Evolutionary conservation across 2,888 invertebrate species (phyloP), one percentile per base, ranked within the genome.

Genomic region (Acrocera orbiculus): DNA sequence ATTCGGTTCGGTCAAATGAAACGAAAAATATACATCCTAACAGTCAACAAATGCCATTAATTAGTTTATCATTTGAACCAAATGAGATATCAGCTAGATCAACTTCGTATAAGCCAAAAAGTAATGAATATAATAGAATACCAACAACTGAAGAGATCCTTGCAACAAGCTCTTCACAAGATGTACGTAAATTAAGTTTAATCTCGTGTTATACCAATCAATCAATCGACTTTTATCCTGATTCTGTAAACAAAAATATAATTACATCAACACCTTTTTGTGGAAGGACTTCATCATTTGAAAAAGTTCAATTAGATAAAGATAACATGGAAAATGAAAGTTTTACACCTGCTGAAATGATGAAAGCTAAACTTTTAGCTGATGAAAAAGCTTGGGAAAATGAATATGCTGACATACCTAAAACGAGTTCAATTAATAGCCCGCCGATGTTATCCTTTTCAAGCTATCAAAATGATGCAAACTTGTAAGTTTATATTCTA

Each of bases 301-400:
- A 8, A 22, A 10, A 10, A 10, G 3, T 4, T 10, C 38, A 23
- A 4, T 33, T 33, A 8, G 34, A 45, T 37, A 40, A 39, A 10
- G 41, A 39, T 27, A 26, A 9, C 2, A 19, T 30, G 10, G n/a
- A 14, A 6, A 14, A 20, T 5, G 50, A 49, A 32, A 43, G 43
- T 31, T 58, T 58, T 30, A 47, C 46, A 2, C 54, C 58, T 0
- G 56, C 48, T n/a, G 56, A 56, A 35, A 33, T 53, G 15, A 57
- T 59, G 57, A 44, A 50, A 8, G 53, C 54, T 0, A 51, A 53
- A 32, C 31, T 60, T 5, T 34, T 50, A 10, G 43, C 45, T 23
- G 58, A 56, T 35, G 60, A 60, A 38, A 49, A 51, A 8, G 46
- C 49, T 2, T 59, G 60, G 57, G 56, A 56, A 1, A 48, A 54